phyloP scores from a whole-genome alignment of 2,797 vertebrate species.

The Heterohyrax brucei region DNA sequence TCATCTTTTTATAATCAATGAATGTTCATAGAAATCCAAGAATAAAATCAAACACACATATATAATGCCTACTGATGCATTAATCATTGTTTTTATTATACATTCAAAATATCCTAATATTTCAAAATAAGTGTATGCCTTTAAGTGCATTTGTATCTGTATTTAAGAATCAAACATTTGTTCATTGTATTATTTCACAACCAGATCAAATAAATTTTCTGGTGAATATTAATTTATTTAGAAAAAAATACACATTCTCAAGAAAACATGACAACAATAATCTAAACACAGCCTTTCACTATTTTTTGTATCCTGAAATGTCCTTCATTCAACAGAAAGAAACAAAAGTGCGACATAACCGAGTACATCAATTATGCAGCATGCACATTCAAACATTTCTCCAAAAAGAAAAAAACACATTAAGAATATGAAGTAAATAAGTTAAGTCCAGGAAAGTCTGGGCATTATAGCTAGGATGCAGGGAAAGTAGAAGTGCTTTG shows the following conservation, averaged over 20 bases:
- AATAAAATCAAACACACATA: background rate
- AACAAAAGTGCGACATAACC: background rate
- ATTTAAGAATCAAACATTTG: background rate
- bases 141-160: background rate
- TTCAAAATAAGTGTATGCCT: background rate
- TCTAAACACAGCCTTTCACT: background rate
- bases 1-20: background rate
- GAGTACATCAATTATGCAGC: background rate
- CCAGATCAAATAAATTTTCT: conserved; percentile 9
- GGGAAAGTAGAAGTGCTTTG: background rate
- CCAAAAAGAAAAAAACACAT: background rate
- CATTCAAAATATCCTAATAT: conserved; percentile 23
- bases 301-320: background rate
- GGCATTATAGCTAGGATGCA: background rate
- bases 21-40: conserved; percentile 5
- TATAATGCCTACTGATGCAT: background rate
- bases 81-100: background rate
- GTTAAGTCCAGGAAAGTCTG: background rate
- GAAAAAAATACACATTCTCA: conserved; percentile 4
- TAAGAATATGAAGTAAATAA: background rate
- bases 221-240: background rate
- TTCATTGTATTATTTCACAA: background rate
- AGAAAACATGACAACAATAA: background rate
- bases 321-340: background rate
- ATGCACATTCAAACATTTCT: background rate